Percentiles rank a stretch among this genome's conserved stretches.
Conservation (phyloP, 2,113 vertebrate genomes). For the Brachyhypopomus occidentalis region DNA sequence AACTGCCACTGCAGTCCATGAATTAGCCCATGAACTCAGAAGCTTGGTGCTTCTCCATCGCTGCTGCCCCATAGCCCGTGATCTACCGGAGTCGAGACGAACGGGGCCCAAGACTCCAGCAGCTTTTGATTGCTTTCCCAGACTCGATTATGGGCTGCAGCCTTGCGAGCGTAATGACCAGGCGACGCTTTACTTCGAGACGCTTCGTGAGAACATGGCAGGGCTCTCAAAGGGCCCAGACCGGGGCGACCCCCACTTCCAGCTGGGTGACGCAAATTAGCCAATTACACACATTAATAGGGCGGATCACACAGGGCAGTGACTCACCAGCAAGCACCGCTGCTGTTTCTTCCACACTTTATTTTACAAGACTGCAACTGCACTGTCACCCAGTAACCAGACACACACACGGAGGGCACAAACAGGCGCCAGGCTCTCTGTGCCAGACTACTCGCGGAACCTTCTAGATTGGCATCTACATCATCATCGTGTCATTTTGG, state of each 20-base stretch:
- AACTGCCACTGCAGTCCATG: background rate
- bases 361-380: conserved; percentile 29
- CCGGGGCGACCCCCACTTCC: conserved; percentile 51
- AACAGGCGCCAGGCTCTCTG: conserved; percentile 38
- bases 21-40: conserved; percentile 11
- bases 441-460: conserved; percentile 8
- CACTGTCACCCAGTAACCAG: conserved; percentile 23
- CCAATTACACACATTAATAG: conserved; percentile 74
- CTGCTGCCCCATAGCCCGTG: background rate
- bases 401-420: too few relatives aligned
- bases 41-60: background rate
- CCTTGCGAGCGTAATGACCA: conserved; percentile 42
- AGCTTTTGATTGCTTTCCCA: conserved; percentile 9
- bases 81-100: conserved; percentile 14
- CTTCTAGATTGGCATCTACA: background rate
- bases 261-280: conserved; percentile 71
- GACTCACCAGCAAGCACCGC: conserved; percentile 50
- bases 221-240: conserved; percentile 46
- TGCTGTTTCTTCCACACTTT: conserved; percentile 52
- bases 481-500: background rate
- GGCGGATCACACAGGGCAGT: conserved; percentile 58
- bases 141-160: background rate
- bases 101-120: conserved; percentile 1
- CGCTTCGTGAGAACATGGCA: conserved; percentile 60
- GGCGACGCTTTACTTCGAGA: conserved; percentile 34